Evolutionary conservation across 2,113 vertebrate genomes (phyloP), one percentile per base, ranked within the genome.

Genomic region (Holacanthus passer): DNA sequence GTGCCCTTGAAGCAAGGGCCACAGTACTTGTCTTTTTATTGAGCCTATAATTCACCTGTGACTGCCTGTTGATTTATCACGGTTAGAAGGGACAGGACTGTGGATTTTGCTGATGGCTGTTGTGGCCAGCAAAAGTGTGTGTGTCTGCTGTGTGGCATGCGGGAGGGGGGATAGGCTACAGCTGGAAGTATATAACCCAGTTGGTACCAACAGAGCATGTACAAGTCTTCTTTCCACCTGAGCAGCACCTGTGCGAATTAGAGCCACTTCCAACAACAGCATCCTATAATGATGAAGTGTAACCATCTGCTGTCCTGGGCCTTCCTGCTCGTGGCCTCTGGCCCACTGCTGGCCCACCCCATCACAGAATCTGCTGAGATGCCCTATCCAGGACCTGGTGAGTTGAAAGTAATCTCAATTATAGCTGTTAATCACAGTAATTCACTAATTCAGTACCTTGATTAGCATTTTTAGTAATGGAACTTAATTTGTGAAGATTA

Each of bases 351-450:
- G 79, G 93, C 91, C 16, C 94, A 95, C 78, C 94, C 95, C 60
- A 87, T 94, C 79, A 89, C 91, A 84, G 92, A 95, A 53, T 91
- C 93, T 14, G 90, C 88, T 2, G 93, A 95, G 88, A 93, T 94
- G 89, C 68, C 90, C 19, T 95, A 94, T 79, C 63, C 87, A 27
- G 93, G 88, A 80, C 83, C 89, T 29, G 94, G 95, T 95, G 60
- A 93, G 93, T 90, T 37, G 71, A 84, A 79, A 50, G 45, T 59
- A 39, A 70, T 59, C 65, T 79, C 32, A 39, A 45, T 71, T 77
- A 63, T 32, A 37, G 37, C 29, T 47, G n/a, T 73, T 68, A 74
- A 73, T 64, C 47, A 52, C 48, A 65, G 62, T 79, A 70, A 65
- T 69, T 63, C 35, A 55, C 59, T 2, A n/a, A 60, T 48, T 67